Conservation (phyloP, 1,140 invertebrate species). For the Euglossa dilemma region DNA sequence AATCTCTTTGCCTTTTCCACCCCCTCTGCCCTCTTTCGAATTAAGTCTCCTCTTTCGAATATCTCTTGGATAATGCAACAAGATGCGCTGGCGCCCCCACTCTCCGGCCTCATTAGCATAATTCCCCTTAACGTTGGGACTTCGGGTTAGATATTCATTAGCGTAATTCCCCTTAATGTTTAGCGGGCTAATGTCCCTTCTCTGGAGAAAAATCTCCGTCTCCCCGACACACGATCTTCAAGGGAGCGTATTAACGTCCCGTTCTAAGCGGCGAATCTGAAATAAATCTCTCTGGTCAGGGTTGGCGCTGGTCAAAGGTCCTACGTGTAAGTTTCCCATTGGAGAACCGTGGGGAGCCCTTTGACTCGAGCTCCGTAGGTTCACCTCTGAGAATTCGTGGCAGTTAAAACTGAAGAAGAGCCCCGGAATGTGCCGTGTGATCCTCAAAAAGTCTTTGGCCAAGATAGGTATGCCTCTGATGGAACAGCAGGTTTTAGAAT, state of each 20-base stretch:
- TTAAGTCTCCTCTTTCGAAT: slow-evolving; percentile 21
- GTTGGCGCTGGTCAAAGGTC: too few species aligned
- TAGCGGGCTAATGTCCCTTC: slow-evolving; percentile 24
- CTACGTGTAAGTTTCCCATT: neutral
- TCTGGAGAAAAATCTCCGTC: slow-evolving; percentile 1
- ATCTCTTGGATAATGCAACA: slow-evolving; percentile 41
- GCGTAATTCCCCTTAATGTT: slow-evolving; percentile 43
- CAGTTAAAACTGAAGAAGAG: neutral
- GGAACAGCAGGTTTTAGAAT: neutral
- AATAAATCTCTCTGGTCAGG: neutral
- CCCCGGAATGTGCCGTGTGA: neutral
- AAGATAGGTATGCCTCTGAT: neutral
- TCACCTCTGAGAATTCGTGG: neutral
- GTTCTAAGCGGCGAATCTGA: neutral
- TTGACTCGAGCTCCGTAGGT: neutral
- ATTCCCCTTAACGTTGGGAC: slow-evolving; percentile 33
- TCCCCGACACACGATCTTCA: slow-evolving; percentile 7
- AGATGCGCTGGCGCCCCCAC: slow-evolving; percentile 6
- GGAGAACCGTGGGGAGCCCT: neutral
- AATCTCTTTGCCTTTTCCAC: neutral
- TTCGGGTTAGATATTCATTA: slow-evolving; percentile 48
- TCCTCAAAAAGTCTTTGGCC: neutral
- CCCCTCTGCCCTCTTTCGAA: neutral
- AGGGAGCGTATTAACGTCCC: neutral
- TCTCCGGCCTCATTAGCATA: slow-evolving; percentile 34